These are phyloP conservation scores for Hestina assimilis DNA, from an alignment of 1,140 invertebrate species.

Conservation along the genomic window DNA sequence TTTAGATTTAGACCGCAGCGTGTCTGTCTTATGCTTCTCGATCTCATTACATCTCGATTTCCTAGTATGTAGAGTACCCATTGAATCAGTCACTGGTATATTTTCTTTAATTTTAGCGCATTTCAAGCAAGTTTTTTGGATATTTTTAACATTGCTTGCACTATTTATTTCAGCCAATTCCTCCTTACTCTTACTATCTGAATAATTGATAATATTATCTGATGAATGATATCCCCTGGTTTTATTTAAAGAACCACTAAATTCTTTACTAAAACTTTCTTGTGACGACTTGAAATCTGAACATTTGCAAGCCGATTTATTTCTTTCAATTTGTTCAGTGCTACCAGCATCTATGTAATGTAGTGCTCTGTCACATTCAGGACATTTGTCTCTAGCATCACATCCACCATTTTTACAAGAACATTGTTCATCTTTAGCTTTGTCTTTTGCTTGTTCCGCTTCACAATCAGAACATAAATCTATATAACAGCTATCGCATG, in stretches of 20 bases:
- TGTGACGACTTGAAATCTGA: slow-evolving; percentile 70
- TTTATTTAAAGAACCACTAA: slow-evolving; percentile 50
- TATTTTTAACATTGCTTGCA: slow-evolving; percentile 54
- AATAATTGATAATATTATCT: slow-evolving; percentile 66
- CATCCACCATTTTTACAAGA: slow-evolving; percentile 44
- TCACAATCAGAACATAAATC: slow-evolving; percentile 70
- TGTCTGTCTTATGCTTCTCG: slow-evolving; percentile 54
- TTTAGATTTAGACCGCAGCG: slow-evolving; percentile 67
- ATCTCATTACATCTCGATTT: slow-evolving; percentile 61
- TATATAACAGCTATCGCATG: slow-evolving; percentile 69
- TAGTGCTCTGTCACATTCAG: slow-evolving; percentile 62
- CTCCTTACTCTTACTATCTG: slow-evolving; percentile 60
- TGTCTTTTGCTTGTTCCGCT: slow-evolving; percentile 49
- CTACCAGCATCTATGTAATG: slow-evolving; percentile 66
- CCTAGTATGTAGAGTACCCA: slow-evolving; percentile 47
- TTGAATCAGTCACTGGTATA: slow-evolving; percentile 60
- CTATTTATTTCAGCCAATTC: slow-evolving; percentile 58
- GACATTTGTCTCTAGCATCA: slow-evolving; percentile 51
- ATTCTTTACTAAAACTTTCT: slow-evolving; percentile 69
- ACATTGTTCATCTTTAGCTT: slow-evolving; percentile 50
- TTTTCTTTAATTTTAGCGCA: slow-evolving; percentile 77
- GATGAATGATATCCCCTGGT: slow-evolving; percentile 69
- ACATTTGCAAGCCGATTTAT: slow-evolving; percentile 54
- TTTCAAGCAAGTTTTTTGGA: slow-evolving; percentile 74
- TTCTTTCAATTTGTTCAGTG: slow-evolving; percentile 59